Conservation (phyloP, 2,797 vertebrate species). For the Periophthalmus magnuspinnatus region DNA sequence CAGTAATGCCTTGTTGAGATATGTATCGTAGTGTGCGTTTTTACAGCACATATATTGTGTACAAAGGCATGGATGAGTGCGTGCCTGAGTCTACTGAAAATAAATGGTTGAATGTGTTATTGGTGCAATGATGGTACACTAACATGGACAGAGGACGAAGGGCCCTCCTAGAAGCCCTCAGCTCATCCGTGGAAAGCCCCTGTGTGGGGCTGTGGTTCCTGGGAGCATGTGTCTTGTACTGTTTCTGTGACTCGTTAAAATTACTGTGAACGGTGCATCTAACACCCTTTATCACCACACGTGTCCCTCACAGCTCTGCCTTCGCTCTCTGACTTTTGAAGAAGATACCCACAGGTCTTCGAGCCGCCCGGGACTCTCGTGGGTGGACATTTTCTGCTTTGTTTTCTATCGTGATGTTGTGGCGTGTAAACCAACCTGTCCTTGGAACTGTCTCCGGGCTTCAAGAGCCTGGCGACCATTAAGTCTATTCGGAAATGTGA, state of each 20-base stretch:
- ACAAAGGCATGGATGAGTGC: conserved; percentile 13
- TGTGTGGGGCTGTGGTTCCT: neutral
- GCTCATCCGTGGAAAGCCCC: neutral
- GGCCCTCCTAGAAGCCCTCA: neutral
- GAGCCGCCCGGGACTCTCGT: neutral
- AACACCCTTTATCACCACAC: conserved; percentile 30
- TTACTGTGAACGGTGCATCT: conserved; percentile 22
- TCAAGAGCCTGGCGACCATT: neutral
- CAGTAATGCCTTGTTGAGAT: conserved; percentile 62
- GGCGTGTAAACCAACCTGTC: conserved; percentile 5
- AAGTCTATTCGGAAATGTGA: neutral
- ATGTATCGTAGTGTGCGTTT: conserved; percentile 41
- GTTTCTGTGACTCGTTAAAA: conserved; percentile 13
- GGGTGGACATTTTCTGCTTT: neutral
- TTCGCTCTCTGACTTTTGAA: conserved; percentile 29
- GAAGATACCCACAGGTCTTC: conserved; percentile 12
- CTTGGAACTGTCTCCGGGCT: neutral
- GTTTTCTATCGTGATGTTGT: conserved; percentile 6
- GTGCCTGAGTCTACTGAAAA: conserved; percentile 25
- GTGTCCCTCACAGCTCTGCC: conserved; percentile 12
- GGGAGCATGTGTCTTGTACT: conserved; percentile 25
- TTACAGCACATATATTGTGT: conserved; percentile 31
- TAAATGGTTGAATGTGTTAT: conserved; percentile 22
- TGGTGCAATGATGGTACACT: neutral
- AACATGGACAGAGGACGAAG: neutral